Evolutionary conservation across 2,113 vertebrate genomes (phyloP), one percentile per base, ranked within the genome.

Genomic region (Petrocephalus microphthalmus): DNA sequence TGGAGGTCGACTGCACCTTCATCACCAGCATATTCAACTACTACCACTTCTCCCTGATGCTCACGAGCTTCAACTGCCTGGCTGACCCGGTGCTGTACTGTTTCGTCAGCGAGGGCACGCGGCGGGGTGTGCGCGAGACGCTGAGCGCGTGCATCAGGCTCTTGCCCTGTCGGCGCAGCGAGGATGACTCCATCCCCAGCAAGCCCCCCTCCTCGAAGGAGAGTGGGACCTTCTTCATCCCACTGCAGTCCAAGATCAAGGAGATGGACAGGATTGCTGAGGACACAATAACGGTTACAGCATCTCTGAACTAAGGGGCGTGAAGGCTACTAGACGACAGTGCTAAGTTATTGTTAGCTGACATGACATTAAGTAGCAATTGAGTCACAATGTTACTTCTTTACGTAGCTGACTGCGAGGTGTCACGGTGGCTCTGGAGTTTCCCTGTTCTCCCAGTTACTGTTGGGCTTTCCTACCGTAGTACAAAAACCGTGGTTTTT

Each of bases 11-110:
- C 88, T 99, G 98, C 88, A 60, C 74, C 0, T 99, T 99, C 45
- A 97, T 97, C 15, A 88, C 85, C 90, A 94, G 93, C 84, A 84
- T 95, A 88, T 96, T 95, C 89, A 92, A 97, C 6, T 82, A 92
- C 91, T 99, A 99, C 90, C 97, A 99, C 89, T 91, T 97, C 91
- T 97, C 96, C 0, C 93, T 99, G 86, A 90, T 99, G 89, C 92
- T 99, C 89, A 99, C 98, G 90, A 96, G 95, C 90, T 95, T 99
- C 90, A 99, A 99, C 94, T 98, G 98, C 0, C 92, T 98, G 88
- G 98, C 98, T 0, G 98, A 99, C 88, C 98, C 98, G 0, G 93
- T 97, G 22, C 94, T 99, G 5, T 99, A 99, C 93, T 99, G 97
- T 91, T 99, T 99, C 33, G 96, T 97, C 90, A 98, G 97, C 1